Evolutionary conservation across 1,140 invertebrate genomes (phyloP), one percentile per base, ranked within the genome.

Genomic region (Choristoneura fumiferana): DNA sequence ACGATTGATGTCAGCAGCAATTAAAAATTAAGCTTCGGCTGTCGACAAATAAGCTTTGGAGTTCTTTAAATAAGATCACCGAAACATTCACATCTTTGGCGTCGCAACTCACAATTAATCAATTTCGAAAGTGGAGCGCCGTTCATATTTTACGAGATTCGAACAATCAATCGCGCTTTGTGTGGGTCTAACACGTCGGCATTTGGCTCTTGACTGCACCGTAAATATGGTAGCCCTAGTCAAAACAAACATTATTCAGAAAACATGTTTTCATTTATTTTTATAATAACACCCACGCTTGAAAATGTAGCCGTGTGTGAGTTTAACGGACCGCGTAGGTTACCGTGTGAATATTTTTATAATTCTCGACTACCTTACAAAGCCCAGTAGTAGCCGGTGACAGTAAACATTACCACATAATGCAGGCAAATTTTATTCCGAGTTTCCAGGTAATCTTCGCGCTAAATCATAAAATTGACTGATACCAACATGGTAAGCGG

Each of bases 161-260:
- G 57, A 71, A 58, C 77, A 53, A 80, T 87, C 76, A 87, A 84
- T 81, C 76, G 70, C 72, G 76, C 84, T 85, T 85, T 84, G 86
- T 87, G 86, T 89, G 86, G 86, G 86, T 84, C 84, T 75, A 68
- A 78, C 70, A 62, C 63, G 79, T 78, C 79, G 76, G 71, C 78
- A 80, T 78, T 76, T 65, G 57, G 63, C 55, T 63, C 67, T 57
- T 59, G 54, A 40, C 62, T 45, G 33, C 56, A 60, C 40, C 71
- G 67, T 77, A 73, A 81, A 83, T 78, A 76, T 78, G 70, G 67
- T 76, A 69, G 76, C 69, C 69, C 60, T 63, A 68, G 81, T 77
- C 80, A 81, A 77, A 87, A 89, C 81, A 89, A 87, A 89, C 80
- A 78, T 82, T 76, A 81, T 78, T 81, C 78, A 80, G 73, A 84